These are phyloP conservation scores for Mantis religiosa DNA, from an alignment of 2,888 invertebrate species.

Conservation along the genomic window DNA sequence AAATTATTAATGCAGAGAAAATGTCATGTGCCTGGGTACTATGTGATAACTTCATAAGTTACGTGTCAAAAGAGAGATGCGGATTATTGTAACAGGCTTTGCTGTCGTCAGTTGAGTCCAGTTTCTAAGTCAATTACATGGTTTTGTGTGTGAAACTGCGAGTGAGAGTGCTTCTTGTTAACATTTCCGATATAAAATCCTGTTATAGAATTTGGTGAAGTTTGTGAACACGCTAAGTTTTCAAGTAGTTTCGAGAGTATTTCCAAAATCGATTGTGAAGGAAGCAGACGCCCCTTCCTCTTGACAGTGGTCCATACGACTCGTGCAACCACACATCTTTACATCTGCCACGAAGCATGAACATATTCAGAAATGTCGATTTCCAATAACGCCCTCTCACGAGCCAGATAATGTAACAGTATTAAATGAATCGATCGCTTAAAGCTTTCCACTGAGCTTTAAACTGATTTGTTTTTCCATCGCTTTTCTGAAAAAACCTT, in stretches of 20 bases:
- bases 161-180: neutral
- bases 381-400: neutral
- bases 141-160: neutral
- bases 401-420: neutral
- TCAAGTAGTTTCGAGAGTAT: neutral
- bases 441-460: neutral
- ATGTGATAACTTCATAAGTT: no score
- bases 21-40: no score
- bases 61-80: no score
- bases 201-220: neutral
- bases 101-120: no score
- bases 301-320: neutral
- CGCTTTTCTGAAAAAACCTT: neutral
- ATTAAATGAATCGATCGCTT: neutral
- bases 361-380: neutral
- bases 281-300: neutral
- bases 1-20: no score
- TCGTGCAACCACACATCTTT: neutral
- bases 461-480: neutral
- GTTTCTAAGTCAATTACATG: neutral
- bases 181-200: neutral
- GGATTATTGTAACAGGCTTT: no score
- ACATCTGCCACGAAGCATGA: neutral
- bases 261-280: neutral
- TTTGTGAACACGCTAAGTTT: neutral